Conservation (phyloP, 2,797 vertebrate genomes). For the Semotilus atromaculatus region DNA sequence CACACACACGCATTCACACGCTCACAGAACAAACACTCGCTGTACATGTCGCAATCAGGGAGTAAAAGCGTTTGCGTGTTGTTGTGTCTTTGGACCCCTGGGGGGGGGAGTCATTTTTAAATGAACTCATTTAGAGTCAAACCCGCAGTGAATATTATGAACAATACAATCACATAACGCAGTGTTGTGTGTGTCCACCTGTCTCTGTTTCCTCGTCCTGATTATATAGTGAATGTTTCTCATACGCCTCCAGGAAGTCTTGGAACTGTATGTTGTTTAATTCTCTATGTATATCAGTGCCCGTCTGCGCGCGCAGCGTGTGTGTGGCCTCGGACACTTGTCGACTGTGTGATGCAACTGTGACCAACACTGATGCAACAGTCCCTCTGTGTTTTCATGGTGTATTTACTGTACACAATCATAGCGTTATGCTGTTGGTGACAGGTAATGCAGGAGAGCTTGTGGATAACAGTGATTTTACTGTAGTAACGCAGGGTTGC, state of each 20-base stretch:
- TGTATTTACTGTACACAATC: background rate
- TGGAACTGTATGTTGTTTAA: background rate
- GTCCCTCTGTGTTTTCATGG: background rate
- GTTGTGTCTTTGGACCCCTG: slow-evolving; percentile 47
- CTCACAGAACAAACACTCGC: slow-evolving; percentile 17
- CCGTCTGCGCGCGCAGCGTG: background rate
- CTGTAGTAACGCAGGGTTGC: background rate
- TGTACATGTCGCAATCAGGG: slow-evolving; percentile 34
- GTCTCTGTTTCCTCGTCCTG: background rate
- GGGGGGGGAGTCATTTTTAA: slow-evolving; percentile 50
- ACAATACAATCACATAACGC: slow-evolving; percentile 24
- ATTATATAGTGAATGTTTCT: slow-evolving; percentile 25
- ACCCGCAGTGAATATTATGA: slow-evolving; percentile 31
- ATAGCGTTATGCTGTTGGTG: background rate
- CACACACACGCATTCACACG: background rate
- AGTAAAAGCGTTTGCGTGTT: slow-evolving; percentile 38
- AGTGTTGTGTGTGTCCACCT: slow-evolving; percentile 25
- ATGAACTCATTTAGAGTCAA: slow-evolving; percentile 51
- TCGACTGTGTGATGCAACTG: slow-evolving; percentile 50
- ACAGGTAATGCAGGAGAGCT: background rate
- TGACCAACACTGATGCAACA: slow-evolving; percentile 44
- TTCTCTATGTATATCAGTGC: background rate
- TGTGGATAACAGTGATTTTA: background rate
- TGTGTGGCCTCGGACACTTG: slow-evolving; percentile 36
- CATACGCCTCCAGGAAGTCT: slow-evolving; percentile 19